phyloP scores from a whole-genome alignment of 2,888 invertebrate species.

The Parapristionchus giblindavisi region DNA sequence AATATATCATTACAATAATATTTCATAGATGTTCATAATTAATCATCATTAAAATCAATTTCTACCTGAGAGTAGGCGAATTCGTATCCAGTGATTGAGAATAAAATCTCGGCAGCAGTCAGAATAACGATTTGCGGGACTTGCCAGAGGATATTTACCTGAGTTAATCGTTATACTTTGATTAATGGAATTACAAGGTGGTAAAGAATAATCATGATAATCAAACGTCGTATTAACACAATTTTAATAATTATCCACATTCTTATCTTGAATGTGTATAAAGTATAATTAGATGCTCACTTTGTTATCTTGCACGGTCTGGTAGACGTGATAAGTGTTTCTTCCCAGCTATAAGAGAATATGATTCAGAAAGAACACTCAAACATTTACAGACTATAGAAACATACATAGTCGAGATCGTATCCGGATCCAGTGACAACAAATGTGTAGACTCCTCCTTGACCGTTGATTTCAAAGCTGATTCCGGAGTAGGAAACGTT shows the following conservation, averaged over 20 bases:
- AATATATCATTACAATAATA: too few species aligned
- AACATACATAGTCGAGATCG: not conserved
- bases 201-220: not conserved
- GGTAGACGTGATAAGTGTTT: slow-evolving; percentile 24
- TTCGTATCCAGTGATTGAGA: slow-evolving; percentile 73
- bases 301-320: slow-evolving; percentile 52
- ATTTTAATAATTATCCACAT: too few species aligned
- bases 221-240: slow-evolving; percentile 37
- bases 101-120: slow-evolving; percentile 72
- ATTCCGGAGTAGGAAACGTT: slow-evolving; percentile 20
- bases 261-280: too few species aligned
- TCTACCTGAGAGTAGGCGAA: slow-evolving; percentile 69
- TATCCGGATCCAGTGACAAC: slow-evolving; percentile 47
- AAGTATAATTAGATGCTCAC: slow-evolving; percentile 18
- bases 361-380: not conserved
- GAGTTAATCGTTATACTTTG: slow-evolving; percentile 47
- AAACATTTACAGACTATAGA: not conserved
- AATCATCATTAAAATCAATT: not conserved
- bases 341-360: not conserved
- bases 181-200: not conserved
- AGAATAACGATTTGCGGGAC: slow-evolving; percentile 72
- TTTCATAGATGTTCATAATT: too few species aligned
- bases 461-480: slow-evolving; percentile 42
- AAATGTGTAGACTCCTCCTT: slow-evolving; percentile 63
- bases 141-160: slow-evolving; percentile 71